phyloP scores from a whole-genome alignment of 2,888 invertebrate genomes.

The Rotaria socialis region DNA sequence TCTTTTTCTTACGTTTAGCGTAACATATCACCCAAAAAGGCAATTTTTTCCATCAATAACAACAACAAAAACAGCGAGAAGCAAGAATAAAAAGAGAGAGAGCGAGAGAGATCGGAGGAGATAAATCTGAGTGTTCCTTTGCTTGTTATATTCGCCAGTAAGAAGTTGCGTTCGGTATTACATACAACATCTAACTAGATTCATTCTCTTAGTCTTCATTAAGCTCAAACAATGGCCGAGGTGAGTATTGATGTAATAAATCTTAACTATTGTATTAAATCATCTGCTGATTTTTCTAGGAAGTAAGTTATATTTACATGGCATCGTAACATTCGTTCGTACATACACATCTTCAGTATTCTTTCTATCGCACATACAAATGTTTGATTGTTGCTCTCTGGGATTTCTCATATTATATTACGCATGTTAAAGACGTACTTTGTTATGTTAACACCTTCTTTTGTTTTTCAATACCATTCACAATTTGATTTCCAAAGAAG shows the following conservation, averaged over 20 bases:
- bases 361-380: no score
- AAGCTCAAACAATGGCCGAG: background rate
- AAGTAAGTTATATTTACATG: background rate
- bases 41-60: background rate
- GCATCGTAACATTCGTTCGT: background rate
- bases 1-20: background rate
- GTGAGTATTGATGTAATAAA: background rate
- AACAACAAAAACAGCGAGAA: background rate
- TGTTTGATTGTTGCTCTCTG: no score
- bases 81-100: background rate
- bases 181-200: background rate
- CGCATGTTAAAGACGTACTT: background rate
- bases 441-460: background rate
- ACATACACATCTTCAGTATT: background rate
- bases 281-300: background rate
- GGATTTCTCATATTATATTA: background rate
- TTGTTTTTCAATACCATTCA: background rate
- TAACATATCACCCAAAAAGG: conserved; percentile 1
- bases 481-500: background rate
- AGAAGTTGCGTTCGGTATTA: background rate
- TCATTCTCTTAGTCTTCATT: background rate
- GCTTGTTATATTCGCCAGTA: background rate
- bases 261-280: background rate
- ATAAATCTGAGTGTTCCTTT: background rate
- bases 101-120: background rate